phyloP scores from a whole-genome alignment of 2,797 vertebrate genomes.

The Gadopsis marmoratus region DNA sequence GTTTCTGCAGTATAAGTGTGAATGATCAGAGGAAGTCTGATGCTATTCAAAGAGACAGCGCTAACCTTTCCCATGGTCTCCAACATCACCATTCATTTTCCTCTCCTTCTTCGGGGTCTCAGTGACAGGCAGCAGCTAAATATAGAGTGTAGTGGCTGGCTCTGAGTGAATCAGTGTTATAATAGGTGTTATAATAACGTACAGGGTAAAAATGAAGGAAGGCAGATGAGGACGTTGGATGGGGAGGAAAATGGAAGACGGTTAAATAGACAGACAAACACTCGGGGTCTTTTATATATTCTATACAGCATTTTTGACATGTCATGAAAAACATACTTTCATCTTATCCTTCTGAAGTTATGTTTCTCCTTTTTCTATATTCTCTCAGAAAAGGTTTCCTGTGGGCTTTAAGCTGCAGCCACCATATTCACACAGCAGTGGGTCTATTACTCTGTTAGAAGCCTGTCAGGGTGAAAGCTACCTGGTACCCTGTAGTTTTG shows the following conservation, averaged over 20 bases:
- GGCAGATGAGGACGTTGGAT: not conserved
- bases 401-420: constrained; percentile 33
- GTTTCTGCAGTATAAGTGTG: constrained; percentile 45
- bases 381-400: constrained; percentile 25
- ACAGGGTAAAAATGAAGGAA: constrained; percentile 7
- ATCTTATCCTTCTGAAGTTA: constrained; percentile 8
- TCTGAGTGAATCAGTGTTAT: constrained; percentile 53
- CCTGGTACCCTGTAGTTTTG: constrained; percentile 31
- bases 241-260: not conserved
- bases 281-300: not conserved
- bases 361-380: constrained; percentile 13
- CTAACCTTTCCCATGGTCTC: constrained; percentile 72
- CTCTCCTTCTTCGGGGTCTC: constrained; percentile 64
- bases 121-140: constrained; percentile 72
- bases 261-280: constrained; percentile 14
- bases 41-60: constrained; percentile 61
- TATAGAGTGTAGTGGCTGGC: constrained; percentile 53
- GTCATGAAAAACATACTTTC: not conserved
- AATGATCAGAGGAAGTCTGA: constrained; percentile 67
- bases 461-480: constrained; percentile 34
- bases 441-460: constrained; percentile 47
- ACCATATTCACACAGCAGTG: constrained; percentile 34
- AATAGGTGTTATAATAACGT: not conserved
- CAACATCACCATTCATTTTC: constrained; percentile 67
- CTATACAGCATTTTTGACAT: constrained; percentile 2